Evolutionary conservation across 1,140 invertebrate genomes (phyloP), one percentile per base, ranked within the genome.

Genomic region (Pseudomyrmex flavicornis): DNA sequence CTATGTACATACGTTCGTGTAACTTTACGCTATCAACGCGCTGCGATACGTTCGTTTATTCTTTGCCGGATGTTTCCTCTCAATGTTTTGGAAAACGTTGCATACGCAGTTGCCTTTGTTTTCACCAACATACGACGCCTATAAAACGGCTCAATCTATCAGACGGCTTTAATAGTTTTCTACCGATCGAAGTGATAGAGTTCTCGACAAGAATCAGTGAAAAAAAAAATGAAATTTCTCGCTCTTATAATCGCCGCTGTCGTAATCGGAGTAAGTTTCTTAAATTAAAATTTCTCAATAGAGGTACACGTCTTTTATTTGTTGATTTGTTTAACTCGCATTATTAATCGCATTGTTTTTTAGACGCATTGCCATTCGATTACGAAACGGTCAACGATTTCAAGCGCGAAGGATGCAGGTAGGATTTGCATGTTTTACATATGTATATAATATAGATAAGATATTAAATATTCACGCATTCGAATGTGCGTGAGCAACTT

Each of bases 31-130:
- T 56, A 48, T 59, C 10, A 7, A 70, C 26, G 5, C 2, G 65
- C 7, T 5, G 9, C 12, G 22, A 44, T 62, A 61, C 9, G 9
- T 44, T 56, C 8, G 66, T 22, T 58, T 44, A 46, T 75, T 72
- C 15, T 46, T 13, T 48, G 13, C 56, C 72, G 79, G 77, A 87
- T 88, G 82, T 84, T 88, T 76, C 54, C 17, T 3, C 73, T 10
- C 35, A 65, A 76, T 89, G 80, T 89, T 89, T 82, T 86, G 5
- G 15, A 3, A 88, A 86, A 84, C 61, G 58, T 12, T 5, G 52
- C 56, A 68, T 77, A 82, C 44, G 61, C 17, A 13, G 44, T 3
- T 17, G 5, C 13, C 35, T 54, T 66, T 69, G 66, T 77, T 62
- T 44, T 8, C 8, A 2, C 44, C 22, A 1, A 8, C 35, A 35